Evolutionary conservation across 2,113 vertebrate genomes (phyloP).

Genomic region (Nettapus auritus): DNA sequence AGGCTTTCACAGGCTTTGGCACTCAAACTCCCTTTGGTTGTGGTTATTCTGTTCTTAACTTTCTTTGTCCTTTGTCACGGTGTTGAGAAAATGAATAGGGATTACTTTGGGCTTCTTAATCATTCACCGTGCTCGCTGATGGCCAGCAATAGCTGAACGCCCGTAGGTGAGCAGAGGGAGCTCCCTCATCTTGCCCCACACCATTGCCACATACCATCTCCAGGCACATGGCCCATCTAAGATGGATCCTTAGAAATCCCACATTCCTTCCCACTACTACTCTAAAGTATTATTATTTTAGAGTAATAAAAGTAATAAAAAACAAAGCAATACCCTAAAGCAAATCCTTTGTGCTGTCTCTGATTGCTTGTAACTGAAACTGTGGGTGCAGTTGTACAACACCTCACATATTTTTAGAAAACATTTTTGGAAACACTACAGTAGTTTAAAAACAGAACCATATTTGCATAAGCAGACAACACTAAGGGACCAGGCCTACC

Average conservation of each 20-base stretch:
- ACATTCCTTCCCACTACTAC: neutral
- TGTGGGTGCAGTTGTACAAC: neutral
- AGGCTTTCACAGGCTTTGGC: neutral
- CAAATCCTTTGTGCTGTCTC: neutral
- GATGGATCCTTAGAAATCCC: neutral
- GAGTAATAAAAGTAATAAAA: no score
- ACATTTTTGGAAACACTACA: neutral
- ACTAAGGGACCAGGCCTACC: neutral
- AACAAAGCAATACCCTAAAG: no score
- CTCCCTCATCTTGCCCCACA: neutral
- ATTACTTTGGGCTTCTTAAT: neutral
- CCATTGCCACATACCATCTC: rapidly evolving
- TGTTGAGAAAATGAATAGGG: neutral
- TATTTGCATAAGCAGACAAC: neutral
- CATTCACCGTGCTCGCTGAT: neutral
- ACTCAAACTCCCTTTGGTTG: neutral
- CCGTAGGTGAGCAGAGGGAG: neutral
- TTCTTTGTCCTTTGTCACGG: neutral
- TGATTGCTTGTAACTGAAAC: neutral
- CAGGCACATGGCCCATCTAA: neutral
- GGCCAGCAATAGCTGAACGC: neutral
- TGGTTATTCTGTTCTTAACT: neutral
- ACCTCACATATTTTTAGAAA: neutral
- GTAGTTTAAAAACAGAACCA: neutral
- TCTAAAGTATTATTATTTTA: neutral